Base-by-base conservation (phyloP, 2,888 invertebrate species). In the Scaptomyza polygonia region DNA sequence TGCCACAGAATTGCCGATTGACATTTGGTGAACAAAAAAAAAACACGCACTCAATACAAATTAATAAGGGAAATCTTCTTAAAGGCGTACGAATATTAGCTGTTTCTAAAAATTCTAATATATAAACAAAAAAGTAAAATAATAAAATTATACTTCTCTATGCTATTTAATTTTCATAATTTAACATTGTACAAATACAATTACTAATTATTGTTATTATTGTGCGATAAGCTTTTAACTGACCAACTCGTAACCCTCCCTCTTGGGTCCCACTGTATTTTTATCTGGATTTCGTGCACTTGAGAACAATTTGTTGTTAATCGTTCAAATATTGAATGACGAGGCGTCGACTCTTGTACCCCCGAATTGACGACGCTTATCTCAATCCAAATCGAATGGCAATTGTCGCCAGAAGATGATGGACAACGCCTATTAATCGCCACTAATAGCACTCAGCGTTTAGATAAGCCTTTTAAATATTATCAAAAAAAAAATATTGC, bases 341-440 rank as follows among this genome's bases (percentile, higher is more conserved):
- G 25, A 42, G 48, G 36, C 51, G 11, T 25, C 45, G 49, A 52
- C 63, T 64, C 51, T 49, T 58, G 36, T 40, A 39, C 34, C 49
- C 45, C 27, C 32, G 12, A 39, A 18, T 18, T 29, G 36, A 47
- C 73, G 36, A 14, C 5, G 56, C 45, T 66, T 77, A 77, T 68
- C 86, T 58, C 68, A 43, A 74, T 75, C 80, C 53, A 39, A 79
- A 73, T 77, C 77, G 70, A 67, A 77, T 70, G 75, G 74, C 86
- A 83, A 86, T 82, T 77, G 75, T 80, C 74, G 72, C 52, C 59
- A 55, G 66, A 75, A 80, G 84, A 88, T 89, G 88, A 88, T 88
- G 82, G 86, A 88, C 89, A 86, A 79, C 79, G 80, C 78, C 72
- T 86, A 86, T 88, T 89, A 89, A 89, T 89, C 88, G 88, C 72